Percentiles rank a stretch among this genome's conserved stretches.
Evolutionary conservation across 2,888 invertebrate species (phyloP).

Genomic region (Oligia fasciuncula): DNA sequence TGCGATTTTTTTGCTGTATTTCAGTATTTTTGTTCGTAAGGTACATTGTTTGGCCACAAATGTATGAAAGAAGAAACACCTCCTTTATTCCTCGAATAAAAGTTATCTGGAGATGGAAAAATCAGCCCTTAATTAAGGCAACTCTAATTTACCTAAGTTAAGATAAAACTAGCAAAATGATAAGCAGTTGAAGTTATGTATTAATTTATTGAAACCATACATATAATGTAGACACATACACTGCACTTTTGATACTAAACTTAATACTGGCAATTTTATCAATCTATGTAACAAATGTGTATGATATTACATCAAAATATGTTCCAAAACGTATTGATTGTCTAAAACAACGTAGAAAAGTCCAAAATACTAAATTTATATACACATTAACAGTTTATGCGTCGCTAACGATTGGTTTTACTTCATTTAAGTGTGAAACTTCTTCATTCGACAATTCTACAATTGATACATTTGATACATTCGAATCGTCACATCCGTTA

Average conservation of each 20-base stretch:
- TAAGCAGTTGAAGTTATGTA: constrained; percentile 35
- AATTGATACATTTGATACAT: constrained; percentile 58
- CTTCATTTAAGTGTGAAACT: constrained; percentile 72
- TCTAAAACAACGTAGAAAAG: constrained; percentile 63
- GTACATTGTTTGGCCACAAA: no score
- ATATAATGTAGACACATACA: constrained; percentile 50
- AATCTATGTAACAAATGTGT: constrained; percentile 51
- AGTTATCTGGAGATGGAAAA: no score
- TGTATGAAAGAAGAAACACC: no score
- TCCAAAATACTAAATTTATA: constrained; percentile 65
- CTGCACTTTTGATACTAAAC: constrained; percentile 43
- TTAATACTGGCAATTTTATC: constrained; percentile 58
- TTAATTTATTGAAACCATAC: constrained; percentile 54
- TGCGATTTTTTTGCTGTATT: no score
- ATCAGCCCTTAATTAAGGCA: not conserved
- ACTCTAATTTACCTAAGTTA: not conserved
- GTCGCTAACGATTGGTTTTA: constrained; percentile 69
- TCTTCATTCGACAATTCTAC: constrained; percentile 68
- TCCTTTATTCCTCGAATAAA: no score
- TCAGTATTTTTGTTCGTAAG: no score
- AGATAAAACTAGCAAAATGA: constrained; percentile 37
- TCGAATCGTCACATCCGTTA: constrained; percentile 44
- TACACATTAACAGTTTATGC: constrained; percentile 62
- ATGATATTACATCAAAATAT: constrained; percentile 58
- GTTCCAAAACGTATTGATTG: constrained; percentile 48